Percentiles rank a stretch among this genome's conserved stretches.
Conservation (phyloP, 2,797 vertebrate genomes). For the Hypotaenidia okinawae region DNA sequence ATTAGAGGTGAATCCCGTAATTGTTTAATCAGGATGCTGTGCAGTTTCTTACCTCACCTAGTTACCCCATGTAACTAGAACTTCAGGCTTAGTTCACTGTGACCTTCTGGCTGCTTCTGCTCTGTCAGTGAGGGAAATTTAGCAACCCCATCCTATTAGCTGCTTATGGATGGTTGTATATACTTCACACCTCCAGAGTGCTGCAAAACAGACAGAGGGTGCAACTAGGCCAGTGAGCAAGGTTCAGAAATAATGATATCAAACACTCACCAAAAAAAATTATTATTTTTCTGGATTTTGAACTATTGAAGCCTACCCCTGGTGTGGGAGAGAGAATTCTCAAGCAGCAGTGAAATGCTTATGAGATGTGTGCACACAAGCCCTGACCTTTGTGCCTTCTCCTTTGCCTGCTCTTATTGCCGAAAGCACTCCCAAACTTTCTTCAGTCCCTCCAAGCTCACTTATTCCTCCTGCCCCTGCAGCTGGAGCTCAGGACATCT, state of each 20-base stretch:
- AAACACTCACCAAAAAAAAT: rapidly evolving
- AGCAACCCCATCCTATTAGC: neutral
- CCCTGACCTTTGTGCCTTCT: neutral
- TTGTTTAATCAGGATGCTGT: neutral
- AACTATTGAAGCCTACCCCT: neutral
- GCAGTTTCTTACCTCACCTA: neutral
- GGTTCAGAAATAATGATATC: neutral
- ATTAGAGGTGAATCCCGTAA: neutral
- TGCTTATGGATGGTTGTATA: neutral
- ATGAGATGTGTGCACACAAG: neutral
- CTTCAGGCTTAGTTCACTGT: neutral
- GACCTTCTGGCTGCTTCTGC: neutral
- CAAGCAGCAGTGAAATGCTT: neutral
- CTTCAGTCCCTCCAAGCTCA: neutral
- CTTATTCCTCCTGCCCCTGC: neutral
- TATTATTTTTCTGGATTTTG: neutral
- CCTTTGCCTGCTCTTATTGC: neutral
- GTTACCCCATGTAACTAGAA: neutral
- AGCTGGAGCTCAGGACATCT: neutral
- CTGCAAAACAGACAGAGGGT: neutral
- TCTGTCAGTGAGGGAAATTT: neutral
- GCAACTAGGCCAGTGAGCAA: neutral
- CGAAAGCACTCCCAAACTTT: neutral
- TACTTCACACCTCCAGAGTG: neutral
- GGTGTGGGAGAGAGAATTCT: neutral